Percentiles rank a stretch among this genome's conserved stretches.
phyloP scores from a whole-genome alignment of 2,113 vertebrate genomes.

The Upupa epops region DNA sequence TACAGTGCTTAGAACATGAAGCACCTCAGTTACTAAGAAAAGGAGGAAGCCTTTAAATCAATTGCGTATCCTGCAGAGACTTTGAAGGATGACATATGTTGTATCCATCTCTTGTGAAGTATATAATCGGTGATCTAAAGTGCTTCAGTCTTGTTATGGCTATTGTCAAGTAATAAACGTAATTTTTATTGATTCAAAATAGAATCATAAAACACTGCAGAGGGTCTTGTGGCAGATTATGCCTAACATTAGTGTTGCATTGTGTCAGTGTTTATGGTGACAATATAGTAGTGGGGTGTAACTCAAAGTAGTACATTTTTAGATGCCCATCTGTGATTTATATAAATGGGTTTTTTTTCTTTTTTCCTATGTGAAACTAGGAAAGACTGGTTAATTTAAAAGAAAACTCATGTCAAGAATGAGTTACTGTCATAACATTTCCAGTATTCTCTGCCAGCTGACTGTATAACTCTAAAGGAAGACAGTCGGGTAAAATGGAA shows the following conservation, averaged over 20 bases:
- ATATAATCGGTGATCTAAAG: conserved; percentile 47
- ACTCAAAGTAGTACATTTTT: background rate
- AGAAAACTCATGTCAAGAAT: background rate
- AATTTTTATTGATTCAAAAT: conserved; percentile 40
- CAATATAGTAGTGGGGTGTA: background rate
- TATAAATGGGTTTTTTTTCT: too few relatives aligned
- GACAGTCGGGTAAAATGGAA: background rate
- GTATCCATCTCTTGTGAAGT: conserved; percentile 29
- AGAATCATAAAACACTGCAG: conserved; percentile 6
- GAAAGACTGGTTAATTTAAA: conserved; percentile 12
- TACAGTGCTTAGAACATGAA: background rate
- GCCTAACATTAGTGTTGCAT: background rate
- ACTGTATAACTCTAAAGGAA: background rate
- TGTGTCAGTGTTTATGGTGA: background rate
- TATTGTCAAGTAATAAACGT: conserved; percentile 43
- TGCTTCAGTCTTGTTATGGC: conserved; percentile 47
- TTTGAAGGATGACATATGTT: conserved; percentile 49
- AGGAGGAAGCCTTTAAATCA: conserved; percentile 38
- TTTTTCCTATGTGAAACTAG: background rate
- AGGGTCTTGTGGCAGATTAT: conserved; percentile 29
- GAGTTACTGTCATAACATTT: conserved; percentile 6
- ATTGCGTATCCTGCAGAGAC: conserved; percentile 10
- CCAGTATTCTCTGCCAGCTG: background rate
- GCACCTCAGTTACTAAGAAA: background rate
- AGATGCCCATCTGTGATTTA: conserved; percentile 8